phyloP scores from a whole-genome alignment of 2,113 vertebrate genomes.

The Prietella phreatophila region DNA sequence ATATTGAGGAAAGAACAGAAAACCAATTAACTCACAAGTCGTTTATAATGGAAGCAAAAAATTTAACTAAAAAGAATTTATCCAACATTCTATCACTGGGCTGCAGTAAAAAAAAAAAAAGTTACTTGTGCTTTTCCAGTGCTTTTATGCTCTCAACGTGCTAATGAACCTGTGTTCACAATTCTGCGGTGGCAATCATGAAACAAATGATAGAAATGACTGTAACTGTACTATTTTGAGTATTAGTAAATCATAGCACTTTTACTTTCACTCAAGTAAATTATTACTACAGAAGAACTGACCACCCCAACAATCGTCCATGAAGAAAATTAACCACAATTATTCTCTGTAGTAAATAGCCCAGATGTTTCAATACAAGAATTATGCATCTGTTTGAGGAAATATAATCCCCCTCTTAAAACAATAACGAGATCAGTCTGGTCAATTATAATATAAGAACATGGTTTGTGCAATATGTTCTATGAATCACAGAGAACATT shows the following conservation, averaged over 20 bases:
- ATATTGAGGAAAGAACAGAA: not conserved
- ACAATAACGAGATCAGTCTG: not conserved
- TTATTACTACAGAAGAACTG: not conserved
- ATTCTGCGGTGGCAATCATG: not conserved
- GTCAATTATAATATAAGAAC: not conserved
- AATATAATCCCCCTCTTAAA: not conserved
- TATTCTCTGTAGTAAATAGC: not conserved
- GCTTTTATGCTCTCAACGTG: not conserved
- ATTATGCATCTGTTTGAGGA: not conserved
- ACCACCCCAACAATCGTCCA: not conserved
- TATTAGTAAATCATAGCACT: not conserved
- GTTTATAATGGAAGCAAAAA: not conserved
- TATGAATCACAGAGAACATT: not conserved
- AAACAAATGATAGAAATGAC: too few species aligned
- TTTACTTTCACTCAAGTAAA: not conserved
- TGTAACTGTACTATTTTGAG: too few species aligned
- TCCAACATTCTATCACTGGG: too few species aligned
- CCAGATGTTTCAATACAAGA: not conserved
- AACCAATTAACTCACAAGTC: not conserved
- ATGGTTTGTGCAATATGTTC: not conserved
- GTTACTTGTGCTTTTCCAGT: too few species aligned
- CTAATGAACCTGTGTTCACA: not conserved
- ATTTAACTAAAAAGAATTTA: too few species aligned
- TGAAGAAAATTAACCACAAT: not conserved
- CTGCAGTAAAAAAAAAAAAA: too few species aligned